Base-by-base conservation (phyloP, 2,888 invertebrate genomes). In the Hartigia nigra region DNA sequence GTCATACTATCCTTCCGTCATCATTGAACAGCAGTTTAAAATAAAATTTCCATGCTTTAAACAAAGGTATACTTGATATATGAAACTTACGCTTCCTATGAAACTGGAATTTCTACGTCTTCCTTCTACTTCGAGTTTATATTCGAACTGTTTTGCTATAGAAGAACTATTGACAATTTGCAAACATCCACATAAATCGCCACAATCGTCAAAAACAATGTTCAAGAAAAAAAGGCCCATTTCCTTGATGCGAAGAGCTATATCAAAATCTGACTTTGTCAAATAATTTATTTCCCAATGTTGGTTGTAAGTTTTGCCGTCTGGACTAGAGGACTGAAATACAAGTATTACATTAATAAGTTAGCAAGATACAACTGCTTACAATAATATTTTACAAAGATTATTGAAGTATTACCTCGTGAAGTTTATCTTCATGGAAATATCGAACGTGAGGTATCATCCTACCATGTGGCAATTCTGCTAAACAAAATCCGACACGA, bases 381-480 rank as follows among this genome's bases (percentile, higher is more conserved):
- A 37, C 12, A 37, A 12, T 12, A 12, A 14, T 39, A 39, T 4
- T 39, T 39, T 75, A 74, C 81, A 83, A 69, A 80, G 39, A 74
- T 32, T 70, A 77, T 81, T 39, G 37, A 39, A 14, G 37, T 39
- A 70, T 32, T 74, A 74, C 34, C 23, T 74, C 70, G 14, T 70
- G n/a, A 31, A 70, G 32, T 31, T 32, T 31, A 32, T 31, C 32
- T 31, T 70, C 32, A 32, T 70, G 70, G 12, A 31, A 70, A 32
- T n/a, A 70, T 31, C 70, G 70, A 31, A 70, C 32, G 70, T 70
- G 70, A 70, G 70, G 70, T 31, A 32, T 70, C 70, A 70, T 70
- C 12, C 70, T 31, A 12, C 70, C 70, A 31, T 70, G 70, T 12
- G 70, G 70, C 32, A 70, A 12, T 31, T 70, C 31, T 32, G 32